phyloP scores from a whole-genome alignment of 2,797 vertebrate genomes.

The Halcyon leucocephala region DNA sequence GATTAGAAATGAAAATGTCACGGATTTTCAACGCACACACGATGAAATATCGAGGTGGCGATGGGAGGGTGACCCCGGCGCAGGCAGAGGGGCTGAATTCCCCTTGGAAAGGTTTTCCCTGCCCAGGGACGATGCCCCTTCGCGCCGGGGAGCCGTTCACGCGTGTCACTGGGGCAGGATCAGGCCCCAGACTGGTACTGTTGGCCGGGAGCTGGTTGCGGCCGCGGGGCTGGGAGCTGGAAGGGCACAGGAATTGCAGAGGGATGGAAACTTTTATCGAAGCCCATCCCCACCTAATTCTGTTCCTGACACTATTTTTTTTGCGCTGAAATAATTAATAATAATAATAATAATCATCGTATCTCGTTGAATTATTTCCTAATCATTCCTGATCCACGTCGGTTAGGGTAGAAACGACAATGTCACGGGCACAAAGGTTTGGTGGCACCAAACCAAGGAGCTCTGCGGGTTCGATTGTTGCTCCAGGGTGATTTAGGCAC shows the following conservation, averaged over 20 bases:
- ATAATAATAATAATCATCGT: no score
- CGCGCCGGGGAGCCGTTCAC: not conserved
- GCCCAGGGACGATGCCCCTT: no score
- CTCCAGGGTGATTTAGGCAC: not conserved
- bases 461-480: not conserved
- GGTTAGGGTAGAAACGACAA: not conserved
- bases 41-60: not conserved
- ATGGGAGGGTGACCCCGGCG: not conserved
- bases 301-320: not conserved
- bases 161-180: not conserved
- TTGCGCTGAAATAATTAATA: not conserved
- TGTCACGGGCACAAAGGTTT: not conserved
- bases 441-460: not conserved
- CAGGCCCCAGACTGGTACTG: not conserved
- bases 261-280: constrained; percentile 1
- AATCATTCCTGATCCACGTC: not conserved
- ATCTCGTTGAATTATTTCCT: not conserved
- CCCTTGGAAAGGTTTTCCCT: not conserved
- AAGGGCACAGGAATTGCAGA: not conserved
- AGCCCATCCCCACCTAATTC: not conserved
- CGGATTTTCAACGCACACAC: not conserved
- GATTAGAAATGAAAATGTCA: not conserved
- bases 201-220: not conserved
- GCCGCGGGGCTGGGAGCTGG: not conserved
- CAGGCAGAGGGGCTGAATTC: not conserved